Percentiles rank a stretch among this genome's conserved stretches.
Evolutionary conservation across 2,888 invertebrate species (phyloP).

Genomic region (Nephrocerus scutellatus): DNA sequence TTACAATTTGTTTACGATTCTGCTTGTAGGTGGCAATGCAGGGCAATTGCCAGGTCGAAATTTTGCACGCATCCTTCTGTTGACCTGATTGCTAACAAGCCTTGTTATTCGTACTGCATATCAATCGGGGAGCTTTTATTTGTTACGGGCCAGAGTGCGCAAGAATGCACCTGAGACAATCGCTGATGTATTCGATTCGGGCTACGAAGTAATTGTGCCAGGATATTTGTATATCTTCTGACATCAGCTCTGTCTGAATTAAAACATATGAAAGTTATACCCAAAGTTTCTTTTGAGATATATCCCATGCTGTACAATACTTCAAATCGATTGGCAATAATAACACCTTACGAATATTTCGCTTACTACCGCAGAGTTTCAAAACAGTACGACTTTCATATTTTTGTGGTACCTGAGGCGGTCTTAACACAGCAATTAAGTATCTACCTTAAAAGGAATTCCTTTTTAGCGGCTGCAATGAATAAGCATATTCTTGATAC

Average conservation of each 20-base stretch:
- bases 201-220: constrained; percentile 25
- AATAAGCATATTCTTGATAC: constrained; percentile 27
- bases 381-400: constrained; percentile 22
- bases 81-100: constrained; percentile 31
- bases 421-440: constrained; percentile 33
- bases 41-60: constrained; percentile 25
- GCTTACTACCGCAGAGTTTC: constrained; percentile 31
- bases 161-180: constrained; percentile 33
- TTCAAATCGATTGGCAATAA: constrained; percentile 30
- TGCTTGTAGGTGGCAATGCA: constrained; percentile 23
- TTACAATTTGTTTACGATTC: constrained; percentile 26
- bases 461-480: constrained; percentile 28
- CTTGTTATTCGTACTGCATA: constrained; percentile 35
- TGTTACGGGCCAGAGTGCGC: constrained; percentile 30
- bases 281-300: too few species aligned
- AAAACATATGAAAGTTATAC: constrained; percentile 8
- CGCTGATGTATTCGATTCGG: constrained; percentile 27
- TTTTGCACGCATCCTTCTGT: constrained; percentile 30
- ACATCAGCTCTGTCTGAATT: constrained; percentile 28
- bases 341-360: constrained; percentile 35
- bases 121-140: constrained; percentile 36
- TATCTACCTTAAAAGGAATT: constrained; percentile 31
- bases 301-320: too few species aligned
- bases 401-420: constrained; percentile 32
- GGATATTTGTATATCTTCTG: constrained; percentile 26